A percentile compares a stretch with the other conserved stretches of the same genome.
phyloP scores from a whole-genome alignment of 2,113 vertebrate genomes.

The Madoqua kirkii region DNA sequence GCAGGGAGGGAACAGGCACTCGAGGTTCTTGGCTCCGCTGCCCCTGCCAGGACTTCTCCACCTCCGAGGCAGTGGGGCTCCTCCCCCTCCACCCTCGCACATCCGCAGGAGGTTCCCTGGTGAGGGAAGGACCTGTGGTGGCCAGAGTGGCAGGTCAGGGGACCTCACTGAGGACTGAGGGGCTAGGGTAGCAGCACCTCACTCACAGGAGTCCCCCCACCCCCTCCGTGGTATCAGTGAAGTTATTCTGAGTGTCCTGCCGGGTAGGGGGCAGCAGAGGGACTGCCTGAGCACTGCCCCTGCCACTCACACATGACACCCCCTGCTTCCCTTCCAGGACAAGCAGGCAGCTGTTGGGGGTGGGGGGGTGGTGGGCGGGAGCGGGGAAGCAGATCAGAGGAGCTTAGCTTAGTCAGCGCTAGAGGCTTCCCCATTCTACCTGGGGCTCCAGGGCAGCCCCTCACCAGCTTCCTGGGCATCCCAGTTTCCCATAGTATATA shows the following conservation, averaged over 20 bases:
- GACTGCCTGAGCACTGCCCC: not conserved
- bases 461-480: not conserved
- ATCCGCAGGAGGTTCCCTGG: fast-evolving
- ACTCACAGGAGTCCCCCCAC: fast-evolving
- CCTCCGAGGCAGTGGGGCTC: fast-evolving
- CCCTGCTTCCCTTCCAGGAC: not conserved
- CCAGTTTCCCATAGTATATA: not conserved
- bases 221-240: not conserved
- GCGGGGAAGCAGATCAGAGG: not conserved
- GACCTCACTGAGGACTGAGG: not conserved
- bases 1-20: not conserved
- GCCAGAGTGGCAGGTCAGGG: fast-evolving
- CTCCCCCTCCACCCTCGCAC: fast-evolving
- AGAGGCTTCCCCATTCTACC: not conserved
- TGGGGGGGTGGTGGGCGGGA: no score
- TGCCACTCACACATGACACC: not conserved
- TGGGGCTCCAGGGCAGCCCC: no score
- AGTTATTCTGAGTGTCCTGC: fast-evolving
- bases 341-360: fast-evolving
- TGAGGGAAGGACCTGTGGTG: not conserved
- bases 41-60: fast-evolving
- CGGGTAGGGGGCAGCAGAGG: not conserved
- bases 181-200: not conserved
- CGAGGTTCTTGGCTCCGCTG: fast-evolving
- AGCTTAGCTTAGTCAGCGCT: no score